Percentiles rank a stretch among this genome's conserved stretches.
These are phyloP conservation scores for Doryteuthis pealeii DNA, from an alignment of 1,140 invertebrate genomes.

Conservation along the genomic window DNA sequence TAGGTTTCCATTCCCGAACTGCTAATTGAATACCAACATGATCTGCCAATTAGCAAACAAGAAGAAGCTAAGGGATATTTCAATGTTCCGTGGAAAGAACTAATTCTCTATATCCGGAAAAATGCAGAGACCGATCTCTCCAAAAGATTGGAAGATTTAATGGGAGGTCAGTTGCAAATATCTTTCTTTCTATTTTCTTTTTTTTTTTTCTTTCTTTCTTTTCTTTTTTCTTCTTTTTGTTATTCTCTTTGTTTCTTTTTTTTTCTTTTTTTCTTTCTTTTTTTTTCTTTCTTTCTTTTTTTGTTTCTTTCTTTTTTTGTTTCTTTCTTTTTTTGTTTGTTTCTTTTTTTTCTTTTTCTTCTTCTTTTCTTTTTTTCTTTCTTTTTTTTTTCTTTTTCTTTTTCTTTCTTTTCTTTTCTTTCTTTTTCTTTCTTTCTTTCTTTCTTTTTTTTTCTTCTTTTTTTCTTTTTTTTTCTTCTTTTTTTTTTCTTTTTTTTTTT, in stretches of 20 bases:
- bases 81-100: slow-evolving; percentile 32
- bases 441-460: too few species aligned
- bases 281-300: not conserved
- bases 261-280: not conserved
- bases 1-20: slow-evolving; percentile 47
- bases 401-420: too few species aligned
- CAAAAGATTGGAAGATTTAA: slow-evolving; percentile 14
- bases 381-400: too few species aligned
- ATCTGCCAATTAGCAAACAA: slow-evolving; percentile 31
- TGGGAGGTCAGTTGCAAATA: slow-evolving; percentile 16
- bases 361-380: too few species aligned
- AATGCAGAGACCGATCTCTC: slow-evolving; percentile 18
- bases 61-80: slow-evolving; percentile 16
- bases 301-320: not conserved
- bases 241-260: not conserved
- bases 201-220: not conserved
- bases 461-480: too few species aligned
- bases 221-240: not conserved
- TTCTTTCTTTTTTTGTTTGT: too few species aligned
- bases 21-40: slow-evolving; percentile 40
- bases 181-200: not conserved
- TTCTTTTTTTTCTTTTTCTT: slow-evolving; percentile 1
- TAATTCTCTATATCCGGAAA: slow-evolving; percentile 39
- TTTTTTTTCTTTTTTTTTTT: too few species aligned
- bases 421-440: too few species aligned